Evolutionary conservation across 2,797 vertebrate genomes (phyloP).

Genomic region (Betta splendens): DNA sequence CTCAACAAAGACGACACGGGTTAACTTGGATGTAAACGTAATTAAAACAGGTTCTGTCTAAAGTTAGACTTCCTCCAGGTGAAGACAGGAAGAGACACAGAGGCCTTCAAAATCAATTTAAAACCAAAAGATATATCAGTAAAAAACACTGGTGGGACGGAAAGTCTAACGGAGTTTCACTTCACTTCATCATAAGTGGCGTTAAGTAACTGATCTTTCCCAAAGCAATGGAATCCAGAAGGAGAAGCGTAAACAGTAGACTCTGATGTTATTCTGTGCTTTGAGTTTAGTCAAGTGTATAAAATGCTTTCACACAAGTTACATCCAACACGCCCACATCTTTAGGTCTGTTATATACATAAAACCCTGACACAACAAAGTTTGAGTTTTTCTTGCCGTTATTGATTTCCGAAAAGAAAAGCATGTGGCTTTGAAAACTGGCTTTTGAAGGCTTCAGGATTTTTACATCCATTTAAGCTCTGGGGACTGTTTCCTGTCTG

Average conservation of each 20-base stretch:
- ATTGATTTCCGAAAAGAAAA: conserved; percentile 35
- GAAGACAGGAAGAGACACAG: neutral
- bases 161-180: conserved; percentile 2
- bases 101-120: conserved; percentile 8
- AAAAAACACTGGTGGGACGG: conserved; percentile 6
- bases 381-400: conserved; percentile 27
- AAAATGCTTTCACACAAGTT: conserved; percentile 24
- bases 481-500: conserved; percentile 46
- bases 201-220: conserved; percentile 14
- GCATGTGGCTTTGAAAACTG: conserved; percentile 22
- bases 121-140: neutral
- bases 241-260: too few relatives aligned
- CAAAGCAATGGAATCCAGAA: conserved; percentile 19
- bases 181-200: conserved; percentile 1
- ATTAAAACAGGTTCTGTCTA: neutral
- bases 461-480: conserved; percentile 45
- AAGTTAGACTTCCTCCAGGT: neutral
- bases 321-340: conserved; percentile 12
- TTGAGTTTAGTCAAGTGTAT: conserved; percentile 9
- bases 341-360: conserved; percentile 1
- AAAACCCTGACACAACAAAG: conserved; percentile 9
- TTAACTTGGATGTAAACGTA: conserved; percentile 6
- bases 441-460: conserved; percentile 30
- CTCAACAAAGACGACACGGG: neutral
- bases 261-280: conserved; percentile 7